These are phyloP conservation scores for Agriopis leucophaearia DNA, from an alignment of 2,888 invertebrate species.

Conservation along the genomic window DNA sequence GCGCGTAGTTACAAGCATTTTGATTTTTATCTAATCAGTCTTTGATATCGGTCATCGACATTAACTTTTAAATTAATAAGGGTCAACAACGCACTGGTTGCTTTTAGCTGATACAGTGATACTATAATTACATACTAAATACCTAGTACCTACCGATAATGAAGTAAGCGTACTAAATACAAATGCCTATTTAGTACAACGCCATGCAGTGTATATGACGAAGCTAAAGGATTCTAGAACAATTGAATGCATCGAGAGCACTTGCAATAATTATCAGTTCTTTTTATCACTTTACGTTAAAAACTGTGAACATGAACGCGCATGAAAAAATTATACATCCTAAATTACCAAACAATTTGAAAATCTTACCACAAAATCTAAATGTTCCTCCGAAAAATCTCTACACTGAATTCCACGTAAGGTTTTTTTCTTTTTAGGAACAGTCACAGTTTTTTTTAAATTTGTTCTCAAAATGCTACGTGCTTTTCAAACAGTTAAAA, in stretches of 20 bases:
- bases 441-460: not conserved
- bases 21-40: conserved; percentile 26
- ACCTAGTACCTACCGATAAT: not conserved
- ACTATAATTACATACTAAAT: not conserved
- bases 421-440: not conserved
- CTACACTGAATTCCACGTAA: conserved; percentile 1
- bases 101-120: not conserved
- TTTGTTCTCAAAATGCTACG: not conserved
- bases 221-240: conserved; percentile 34
- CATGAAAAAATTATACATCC: not conserved
- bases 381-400: not conserved
- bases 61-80: conserved; percentile 7
- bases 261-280: conserved; percentile 22
- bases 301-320: not conserved
- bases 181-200: not conserved
- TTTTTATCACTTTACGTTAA: conserved; percentile 12
- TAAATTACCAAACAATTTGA: not conserved
- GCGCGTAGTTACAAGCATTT: not conserved
- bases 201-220: not conserved
- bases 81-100: conserved; percentile 16
- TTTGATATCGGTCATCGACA: conserved; percentile 33
- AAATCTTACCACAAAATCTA: conserved; percentile 4
- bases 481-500: not conserved
- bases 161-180: not conserved
- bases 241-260: conserved; percentile 36